Conservation (phyloP, 2,797 vertebrate genomes). For the Amphiprion clarkii region DNA sequence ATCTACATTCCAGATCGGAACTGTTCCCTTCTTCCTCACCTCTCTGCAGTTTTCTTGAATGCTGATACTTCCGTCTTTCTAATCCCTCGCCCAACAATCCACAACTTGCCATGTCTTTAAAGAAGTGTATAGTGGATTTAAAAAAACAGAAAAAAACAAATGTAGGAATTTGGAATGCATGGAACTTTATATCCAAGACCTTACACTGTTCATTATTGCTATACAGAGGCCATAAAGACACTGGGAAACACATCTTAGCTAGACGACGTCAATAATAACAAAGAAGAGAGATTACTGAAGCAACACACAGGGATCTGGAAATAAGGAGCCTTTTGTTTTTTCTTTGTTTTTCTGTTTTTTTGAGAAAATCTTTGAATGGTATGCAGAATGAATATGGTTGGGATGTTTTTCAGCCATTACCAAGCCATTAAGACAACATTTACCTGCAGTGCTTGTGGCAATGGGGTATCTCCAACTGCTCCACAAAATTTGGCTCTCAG, state of each 20-base stretch:
- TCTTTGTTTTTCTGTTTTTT: conserved; percentile 4
- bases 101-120: conserved; percentile 76
- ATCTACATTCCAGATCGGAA: conserved; percentile 90
- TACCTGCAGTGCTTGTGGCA: conserved; percentile 68
- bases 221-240: conserved; percentile 92
- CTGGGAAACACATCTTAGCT: conserved; percentile 68
- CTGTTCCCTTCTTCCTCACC: conserved; percentile 64
- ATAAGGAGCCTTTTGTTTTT: conserved; percentile 41
- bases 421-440: conserved; percentile 89
- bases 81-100: conserved; percentile 39
- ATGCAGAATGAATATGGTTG: conserved; percentile 60
- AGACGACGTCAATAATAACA: conserved; percentile 54
- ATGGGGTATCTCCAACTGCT: conserved; percentile 53
- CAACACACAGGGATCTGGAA: conserved; percentile 62
- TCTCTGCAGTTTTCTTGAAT: conserved; percentile 79
- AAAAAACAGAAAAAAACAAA: conserved; percentile 25
- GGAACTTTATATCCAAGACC: conserved; percentile 93
- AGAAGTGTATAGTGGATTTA: conserved; percentile 73
- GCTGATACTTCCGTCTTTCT: conserved; percentile 68
- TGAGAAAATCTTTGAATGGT: background rate
- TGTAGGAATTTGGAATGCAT: conserved; percentile 80
- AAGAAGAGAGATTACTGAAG: conserved; percentile 59
- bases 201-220: conserved; percentile 95
- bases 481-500: conserved; percentile 79
- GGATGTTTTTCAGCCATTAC: conserved; percentile 81